Evolutionary conservation across 2,888 invertebrate species (phyloP).

Genomic region (Conchocele bisecta): DNA sequence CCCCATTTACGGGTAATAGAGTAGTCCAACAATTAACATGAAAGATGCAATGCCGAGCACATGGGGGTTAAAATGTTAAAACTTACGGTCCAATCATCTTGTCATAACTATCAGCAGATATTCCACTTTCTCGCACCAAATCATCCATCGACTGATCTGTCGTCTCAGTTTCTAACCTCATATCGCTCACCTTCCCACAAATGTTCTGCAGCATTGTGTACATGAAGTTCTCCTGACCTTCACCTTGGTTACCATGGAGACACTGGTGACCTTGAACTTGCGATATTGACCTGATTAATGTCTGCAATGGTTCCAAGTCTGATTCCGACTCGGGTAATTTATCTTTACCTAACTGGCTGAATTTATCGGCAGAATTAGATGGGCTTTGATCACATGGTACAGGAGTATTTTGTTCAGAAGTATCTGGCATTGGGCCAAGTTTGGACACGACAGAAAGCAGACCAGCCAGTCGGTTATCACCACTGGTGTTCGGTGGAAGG

Average conservation of each 20-base stretch:
- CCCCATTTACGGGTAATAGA: too few relatives aligned
- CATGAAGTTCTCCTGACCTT: conserved; percentile 26
- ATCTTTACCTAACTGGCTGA: too few relatives aligned
- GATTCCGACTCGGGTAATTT: too few relatives aligned
- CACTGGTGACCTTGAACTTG: conserved; percentile 24
- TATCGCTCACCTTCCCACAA: conserved; percentile 49
- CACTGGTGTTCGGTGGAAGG: not conserved
- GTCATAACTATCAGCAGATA: too few relatives aligned
- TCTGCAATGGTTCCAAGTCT: not conserved
- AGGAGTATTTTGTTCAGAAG: not conserved
- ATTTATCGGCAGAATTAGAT: not conserved
- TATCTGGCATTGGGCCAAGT: conserved; percentile 2
- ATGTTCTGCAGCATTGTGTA: conserved; percentile 52
- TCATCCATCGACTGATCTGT: too few relatives aligned
- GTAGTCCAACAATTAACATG: too few relatives aligned
- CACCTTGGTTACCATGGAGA: too few relatives aligned
- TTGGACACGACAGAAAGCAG: conserved; percentile 18
- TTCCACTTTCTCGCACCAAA: too few relatives aligned
- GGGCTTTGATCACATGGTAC: not conserved
- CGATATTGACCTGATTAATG: conserved; percentile 26
- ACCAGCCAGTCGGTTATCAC: conserved; percentile 2
- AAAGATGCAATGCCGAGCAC: too few relatives aligned
- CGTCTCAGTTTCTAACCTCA: too few relatives aligned
- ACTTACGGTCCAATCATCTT: too few relatives aligned
- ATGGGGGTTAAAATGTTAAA: too few relatives aligned